phyloP scores from a whole-genome alignment of 2,113 vertebrate species.

The Caretta caretta region DNA sequence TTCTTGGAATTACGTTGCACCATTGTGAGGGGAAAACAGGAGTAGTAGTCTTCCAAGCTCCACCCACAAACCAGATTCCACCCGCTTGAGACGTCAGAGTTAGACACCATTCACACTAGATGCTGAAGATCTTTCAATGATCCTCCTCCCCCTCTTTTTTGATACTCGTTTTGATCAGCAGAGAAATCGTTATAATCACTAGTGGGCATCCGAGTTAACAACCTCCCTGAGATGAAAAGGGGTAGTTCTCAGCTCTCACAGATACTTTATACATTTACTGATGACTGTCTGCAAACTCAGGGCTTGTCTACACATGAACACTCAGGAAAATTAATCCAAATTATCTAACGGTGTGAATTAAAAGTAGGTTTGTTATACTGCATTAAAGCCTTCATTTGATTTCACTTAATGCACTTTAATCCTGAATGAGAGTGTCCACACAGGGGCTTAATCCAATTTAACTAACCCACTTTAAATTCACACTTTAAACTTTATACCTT shows the following conservation, averaged over 20 bases:
- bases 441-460: background rate
- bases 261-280: background rate
- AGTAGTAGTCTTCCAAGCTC: too few relatives aligned
- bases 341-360: background rate
- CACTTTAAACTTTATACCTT: background rate
- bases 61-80: too few relatives aligned
- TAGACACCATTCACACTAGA: too few relatives aligned
- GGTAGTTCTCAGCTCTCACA: fast-evolving
- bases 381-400: background rate
- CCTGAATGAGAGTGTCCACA: background rate
- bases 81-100: too few relatives aligned
- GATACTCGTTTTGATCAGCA: background rate
- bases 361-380: background rate
- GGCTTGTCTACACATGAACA: background rate
- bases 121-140: too few relatives aligned
- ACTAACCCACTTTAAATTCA: background rate
- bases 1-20: too few relatives aligned
- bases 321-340: background rate
- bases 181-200: background rate
- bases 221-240: background rate
- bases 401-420: background rate
- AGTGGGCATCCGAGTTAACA: background rate
- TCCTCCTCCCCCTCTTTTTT: too few relatives aligned
- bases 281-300: fast-evolving
- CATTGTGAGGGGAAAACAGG: too few relatives aligned